Base-by-base conservation (phyloP, 2,797 vertebrate genomes). In the Arctocebus calabarensis region DNA sequence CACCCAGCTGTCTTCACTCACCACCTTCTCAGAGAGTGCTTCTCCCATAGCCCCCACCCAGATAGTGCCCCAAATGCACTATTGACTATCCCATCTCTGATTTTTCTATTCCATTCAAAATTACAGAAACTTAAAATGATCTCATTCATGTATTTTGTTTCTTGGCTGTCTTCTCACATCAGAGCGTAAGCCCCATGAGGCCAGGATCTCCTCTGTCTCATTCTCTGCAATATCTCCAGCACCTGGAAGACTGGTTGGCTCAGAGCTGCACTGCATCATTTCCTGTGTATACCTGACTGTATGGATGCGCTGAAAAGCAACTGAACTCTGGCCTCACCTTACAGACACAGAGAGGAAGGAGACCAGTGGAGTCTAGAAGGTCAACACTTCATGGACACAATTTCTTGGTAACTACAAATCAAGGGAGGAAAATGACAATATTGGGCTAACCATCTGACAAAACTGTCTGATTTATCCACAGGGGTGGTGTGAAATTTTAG, bases 381-480 rank as follows among this genome's bases (percentile, higher is more conserved):
- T 55, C 34, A 40, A 16, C 27, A 45, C 8, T 43, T 68, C 70
- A 43, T 34, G 25, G 14, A 3, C 16, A 88, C 9, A 7, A 37
- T 78, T 40, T 81, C n/a, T 75, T 66, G 48, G n/a, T 66, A 75
- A 55, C 37, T 74, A 48, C 27, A 88, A 68, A 81, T 81, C 45
- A 73, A 84, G 43, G 59, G 23, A n/a, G 19, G 6, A 57, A 84
- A 34, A 32, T 88, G 12, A 34, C 7, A 17, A 84, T 20, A 13
- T 11, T 75, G 11, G 45, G 6, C 14, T 59, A 74, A 71, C 7
- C 4, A 9, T 84, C 66, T 66, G 70, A 74, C 14, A 45, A 77
- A 23, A 37, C 32, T 43, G 7, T 55, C 29, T 90, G 55, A 78
- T 55, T 78, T 82, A 70, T 37, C 93, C n/a, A n/a, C 78, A 94